Conservation (phyloP, 2,888 invertebrate species). For the Drosophila leonis region DNA sequence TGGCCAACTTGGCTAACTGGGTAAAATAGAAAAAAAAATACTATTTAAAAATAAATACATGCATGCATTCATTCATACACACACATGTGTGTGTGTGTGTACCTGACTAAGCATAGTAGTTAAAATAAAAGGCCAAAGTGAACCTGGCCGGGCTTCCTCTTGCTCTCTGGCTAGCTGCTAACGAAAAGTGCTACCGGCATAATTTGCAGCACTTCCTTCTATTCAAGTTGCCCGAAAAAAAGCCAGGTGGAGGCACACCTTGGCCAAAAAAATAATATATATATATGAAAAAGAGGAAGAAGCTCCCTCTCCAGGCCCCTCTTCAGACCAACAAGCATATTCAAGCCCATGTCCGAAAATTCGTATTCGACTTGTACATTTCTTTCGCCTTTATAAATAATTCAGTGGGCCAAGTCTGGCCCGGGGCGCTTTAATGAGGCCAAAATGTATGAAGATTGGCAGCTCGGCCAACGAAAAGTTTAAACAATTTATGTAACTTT, state of each 20-base stretch:
- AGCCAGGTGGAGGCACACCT: conserved; percentile 36
- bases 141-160: conserved; percentile 36
- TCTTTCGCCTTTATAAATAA: conserved; percentile 69
- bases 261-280: conserved; percentile 13
- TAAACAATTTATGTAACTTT: conserved; percentile 72
- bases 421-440: conserved; percentile 77
- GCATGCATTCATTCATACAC: conserved; percentile 19
- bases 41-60: conserved; percentile 39
- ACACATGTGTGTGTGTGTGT: not conserved
- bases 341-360: conserved; percentile 23
- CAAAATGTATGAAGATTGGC: conserved; percentile 71
- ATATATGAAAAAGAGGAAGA: not conserved
- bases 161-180: conserved; percentile 27
- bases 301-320: conserved; percentile 1
- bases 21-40: conserved; percentile 9
- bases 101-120: conserved; percentile 42
- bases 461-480: conserved; percentile 62
- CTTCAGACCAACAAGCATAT: not conserved
- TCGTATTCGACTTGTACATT: conserved; percentile 39
- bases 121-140: conserved; percentile 55
- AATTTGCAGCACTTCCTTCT: conserved; percentile 74
- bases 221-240: conserved; percentile 62
- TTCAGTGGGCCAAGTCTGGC: conserved; percentile 70
- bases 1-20: conserved; percentile 40
- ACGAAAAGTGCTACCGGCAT: conserved; percentile 70